Conservation (phyloP, 2,888 invertebrate species). For the Aphodius sticticus region DNA sequence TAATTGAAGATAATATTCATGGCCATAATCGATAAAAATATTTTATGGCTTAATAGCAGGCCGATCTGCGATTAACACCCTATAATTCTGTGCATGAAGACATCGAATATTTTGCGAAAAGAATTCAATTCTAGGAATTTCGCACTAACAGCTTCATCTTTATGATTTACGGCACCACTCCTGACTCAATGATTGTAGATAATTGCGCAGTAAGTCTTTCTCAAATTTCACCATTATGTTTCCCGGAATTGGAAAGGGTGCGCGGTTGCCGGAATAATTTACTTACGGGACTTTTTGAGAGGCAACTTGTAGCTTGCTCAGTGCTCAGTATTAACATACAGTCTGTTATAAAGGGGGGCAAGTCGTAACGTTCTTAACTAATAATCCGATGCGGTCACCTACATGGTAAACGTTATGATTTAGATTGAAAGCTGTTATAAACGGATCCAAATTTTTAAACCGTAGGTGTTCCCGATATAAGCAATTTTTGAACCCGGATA, state of each 20-base stretch:
- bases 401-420: no score
- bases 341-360: neutral
- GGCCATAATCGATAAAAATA: neutral
- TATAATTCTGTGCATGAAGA: neutral
- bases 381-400: no score
- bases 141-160: neutral
- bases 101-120: constrained; percentile 4
- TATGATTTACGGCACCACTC: neutral
- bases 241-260: neutral
- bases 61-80: neutral
- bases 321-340: neutral
- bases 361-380: no score
- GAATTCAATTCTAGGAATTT: neutral
- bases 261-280: neutral
- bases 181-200: neutral
- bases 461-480: no score
- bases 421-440: no score
- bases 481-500: no score
- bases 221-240: neutral
- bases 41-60: neutral
- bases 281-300: neutral
- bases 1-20: neutral
- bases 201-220: neutral
- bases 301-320: neutral
- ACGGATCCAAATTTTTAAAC: no score